Base-by-base conservation (phyloP, 2,113 vertebrate genomes). In the Telmatochromis sp. region DNA sequence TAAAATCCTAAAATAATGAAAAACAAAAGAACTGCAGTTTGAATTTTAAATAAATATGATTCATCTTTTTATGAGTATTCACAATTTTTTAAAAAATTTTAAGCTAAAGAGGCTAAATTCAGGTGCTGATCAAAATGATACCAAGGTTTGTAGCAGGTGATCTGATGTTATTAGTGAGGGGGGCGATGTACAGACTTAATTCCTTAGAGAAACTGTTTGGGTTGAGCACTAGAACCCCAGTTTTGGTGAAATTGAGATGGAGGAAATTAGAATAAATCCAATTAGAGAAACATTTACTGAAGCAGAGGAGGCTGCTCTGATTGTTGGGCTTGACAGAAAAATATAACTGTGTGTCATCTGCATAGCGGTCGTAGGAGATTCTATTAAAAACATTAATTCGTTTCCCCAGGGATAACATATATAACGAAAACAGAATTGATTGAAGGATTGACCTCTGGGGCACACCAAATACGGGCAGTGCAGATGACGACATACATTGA, bases 321-420 rank as follows among this genome's bases (percentile, higher is more conserved):
- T 37, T 65, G 31, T 37, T 65, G 17, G 60, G 17, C 33, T 65
- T 65, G 60, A 65, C 60, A 65, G 19, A 65, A 13, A 65, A 65
- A 65, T 65, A 37, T 19, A 65, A 65, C 33, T n/a, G n/a, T n/a
- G 60, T 28, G 60, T 65, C 60, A 37, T 65, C 19, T 37, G 60
- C 60, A 65, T 65, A 21, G 6, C 6, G 1, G 2, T 13, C 0
- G 3, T 65, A n/a, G 17, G 10, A 65, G 9, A 5, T 65, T 65
- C 60, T 35, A 35, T 65, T 65, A 65, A 65, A 35, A 65, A 0
- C 17, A 35, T n/a, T 60, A 31, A 2, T 31, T 65, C 0, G 9
- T 65, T 1, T n/a, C 31, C 31, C 31, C 31, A 5, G 31, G 58
- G 31, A 35, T 5, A 65, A 35, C 17, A 2, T 65, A 11, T 35